phyloP scores from a whole-genome alignment of 2,113 vertebrate species.

The Cyanoliseus patagonus region DNA sequence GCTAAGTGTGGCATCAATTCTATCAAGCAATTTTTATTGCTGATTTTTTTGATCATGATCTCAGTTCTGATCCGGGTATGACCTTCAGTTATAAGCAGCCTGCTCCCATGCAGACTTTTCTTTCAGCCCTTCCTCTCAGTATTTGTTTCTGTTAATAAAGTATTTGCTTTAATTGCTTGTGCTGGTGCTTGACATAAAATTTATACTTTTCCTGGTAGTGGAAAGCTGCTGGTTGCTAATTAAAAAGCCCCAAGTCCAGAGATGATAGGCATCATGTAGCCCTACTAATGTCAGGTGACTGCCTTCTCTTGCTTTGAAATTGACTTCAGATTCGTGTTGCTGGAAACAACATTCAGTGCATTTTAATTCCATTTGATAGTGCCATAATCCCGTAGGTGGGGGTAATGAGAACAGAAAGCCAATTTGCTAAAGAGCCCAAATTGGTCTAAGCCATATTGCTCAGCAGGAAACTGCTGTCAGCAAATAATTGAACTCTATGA shows the following conservation, averaged over 20 bases:
- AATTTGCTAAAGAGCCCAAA: conserved; percentile 46
- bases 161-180: not conserved
- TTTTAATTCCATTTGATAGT: conserved; percentile 35
- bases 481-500: not conserved
- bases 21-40: not conserved
- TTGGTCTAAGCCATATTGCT: conserved; percentile 29
- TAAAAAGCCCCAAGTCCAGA: not conserved
- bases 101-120: not conserved
- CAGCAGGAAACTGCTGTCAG: conserved; percentile 22
- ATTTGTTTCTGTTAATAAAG: not conserved
- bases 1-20: not conserved
- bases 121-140: not conserved
- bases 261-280: not conserved
- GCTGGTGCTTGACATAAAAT: not conserved
- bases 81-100: not conserved
- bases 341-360: not conserved
- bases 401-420: conserved; percentile 22
- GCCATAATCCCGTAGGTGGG: not conserved
- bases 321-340: not conserved
- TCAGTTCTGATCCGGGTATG: not conserved
- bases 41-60: not conserved
- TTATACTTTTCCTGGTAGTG: not conserved
- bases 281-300: not conserved
- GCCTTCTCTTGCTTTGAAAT: not conserved
- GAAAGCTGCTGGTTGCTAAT: not conserved